Evolutionary conservation across 1,140 invertebrate genomes (phyloP), one percentile per base, ranked within the genome.

Genomic region (Venustaconcha ellipsiformis): DNA sequence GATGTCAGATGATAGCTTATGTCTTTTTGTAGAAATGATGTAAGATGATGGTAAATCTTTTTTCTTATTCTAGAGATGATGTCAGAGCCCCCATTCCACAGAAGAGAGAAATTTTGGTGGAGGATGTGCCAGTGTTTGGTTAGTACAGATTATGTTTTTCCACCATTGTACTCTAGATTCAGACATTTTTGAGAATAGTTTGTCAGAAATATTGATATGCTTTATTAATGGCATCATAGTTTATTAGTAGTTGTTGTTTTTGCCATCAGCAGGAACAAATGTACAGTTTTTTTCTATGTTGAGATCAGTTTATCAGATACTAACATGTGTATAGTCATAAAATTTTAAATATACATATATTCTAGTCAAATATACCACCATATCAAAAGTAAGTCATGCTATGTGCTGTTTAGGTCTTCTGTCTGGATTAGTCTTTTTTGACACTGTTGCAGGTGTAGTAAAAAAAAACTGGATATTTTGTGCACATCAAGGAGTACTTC

Each of bases 81-180:
- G 91, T 94, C 23, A 86, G 94, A 77, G 92, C 93, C 26, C 94
- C 94, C 30, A 94, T 94, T 81, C 91, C 93, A 73, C 93, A 93
- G 23, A 92, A 90, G 58, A 91, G 92, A 80, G 93, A 93, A 86
- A 91, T 93, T 58, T 82, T 93, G 30, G 89, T 93, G 3, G 90
- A 92, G 82, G 90, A 91, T 79, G 69, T 69, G n/a, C 73, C 78
- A 26, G 79, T 71, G 15, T 76, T 79, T 72, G 79, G 83, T 84
- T 18, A 74, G 63, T 67, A 23, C 11, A 4, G 12, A 11, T 62
- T 62, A 62, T n/a, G 12, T 62, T 62, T 18, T 62, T 20, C 15
- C 20, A 18, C 20, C 15, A 3, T 20, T 18, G 59, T 8, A 23
- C 59, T 62, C 20, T n/a, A 62, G 6, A 62, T 23, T 62, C 13